Evolutionary conservation across 2,888 invertebrate genomes (phyloP).

Genomic region (Lepetodrilus schrolli): DNA sequence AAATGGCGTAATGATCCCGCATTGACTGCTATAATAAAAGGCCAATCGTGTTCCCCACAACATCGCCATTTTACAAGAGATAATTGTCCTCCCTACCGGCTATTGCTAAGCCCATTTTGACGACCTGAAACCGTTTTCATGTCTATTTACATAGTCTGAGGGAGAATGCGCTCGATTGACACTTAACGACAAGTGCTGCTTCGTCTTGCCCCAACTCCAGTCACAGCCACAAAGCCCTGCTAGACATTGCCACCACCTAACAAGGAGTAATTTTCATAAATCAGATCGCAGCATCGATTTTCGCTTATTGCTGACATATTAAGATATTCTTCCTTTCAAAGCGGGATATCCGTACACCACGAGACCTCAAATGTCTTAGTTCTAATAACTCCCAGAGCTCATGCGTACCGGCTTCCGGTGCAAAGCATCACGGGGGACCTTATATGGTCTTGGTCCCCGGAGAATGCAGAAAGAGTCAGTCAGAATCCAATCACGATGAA

Average conservation of each 20-base stretch:
- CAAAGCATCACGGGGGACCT: too few relatives aligned
- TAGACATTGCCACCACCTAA: constrained; percentile 6
- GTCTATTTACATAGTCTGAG: constrained; percentile 26
- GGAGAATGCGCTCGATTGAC: constrained; percentile 21
- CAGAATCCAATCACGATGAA: not conserved
- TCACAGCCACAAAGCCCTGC: not conserved
- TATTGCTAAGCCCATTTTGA: constrained; percentile 25
- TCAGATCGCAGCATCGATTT: constrained; percentile 17
- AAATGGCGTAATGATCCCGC: constrained; percentile 24
- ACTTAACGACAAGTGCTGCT: constrained; percentile 24
- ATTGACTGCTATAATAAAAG: constrained; percentile 13
- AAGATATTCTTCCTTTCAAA: constrained; percentile 16
- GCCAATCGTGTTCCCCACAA: constrained; percentile 21
- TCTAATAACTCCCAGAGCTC: too few relatives aligned
- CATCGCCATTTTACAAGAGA: constrained; percentile 5
- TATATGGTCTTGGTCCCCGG: too few relatives aligned
- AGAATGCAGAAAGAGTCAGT: too few relatives aligned
- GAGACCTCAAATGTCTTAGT: too few relatives aligned
- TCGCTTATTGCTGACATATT: constrained; percentile 25
- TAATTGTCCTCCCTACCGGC: constrained; percentile 15
- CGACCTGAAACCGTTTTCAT: constrained; percentile 23
- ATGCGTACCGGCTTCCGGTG: too few relatives aligned
- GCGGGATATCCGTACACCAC: constrained; percentile 5
- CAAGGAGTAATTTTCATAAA: constrained; percentile 25
- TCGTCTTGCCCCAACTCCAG: not conserved